A percentile compares a stretch with the other conserved stretches of the same genome.
phyloP scores from a whole-genome alignment of 2,797 vertebrate genomes.

The Antennarius maculatus region DNA sequence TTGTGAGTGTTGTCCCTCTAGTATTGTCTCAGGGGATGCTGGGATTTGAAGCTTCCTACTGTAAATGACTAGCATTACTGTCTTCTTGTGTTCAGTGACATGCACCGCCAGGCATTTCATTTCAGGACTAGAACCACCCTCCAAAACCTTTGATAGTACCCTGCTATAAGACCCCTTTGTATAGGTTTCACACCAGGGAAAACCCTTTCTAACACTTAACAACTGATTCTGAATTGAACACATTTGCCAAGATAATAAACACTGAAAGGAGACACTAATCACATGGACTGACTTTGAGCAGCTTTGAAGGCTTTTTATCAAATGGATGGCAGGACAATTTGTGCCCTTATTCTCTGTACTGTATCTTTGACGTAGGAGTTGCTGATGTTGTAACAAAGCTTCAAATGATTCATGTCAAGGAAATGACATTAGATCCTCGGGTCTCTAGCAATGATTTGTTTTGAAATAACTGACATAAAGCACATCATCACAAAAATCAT shows the following conservation, averaged over 20 bases:
- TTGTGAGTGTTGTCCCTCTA: conserved; percentile 24
- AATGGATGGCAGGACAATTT: conserved; percentile 14
- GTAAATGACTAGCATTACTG: conserved; percentile 15
- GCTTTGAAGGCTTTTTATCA: conserved; percentile 6
- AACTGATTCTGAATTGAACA: conserved; percentile 24
- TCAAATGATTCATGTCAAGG: background rate
- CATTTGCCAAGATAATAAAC: conserved; percentile 39
- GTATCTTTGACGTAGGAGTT: conserved; percentile 8
- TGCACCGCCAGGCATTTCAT: conserved; percentile 11
- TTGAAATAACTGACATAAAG: no score
- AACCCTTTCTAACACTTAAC: conserved; percentile 10
- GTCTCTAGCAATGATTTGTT: no score
- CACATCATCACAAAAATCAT: no score
- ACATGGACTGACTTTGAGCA: conserved; percentile 35
- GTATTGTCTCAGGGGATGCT: conserved; percentile 17
- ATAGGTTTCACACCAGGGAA: conserved; percentile 17
- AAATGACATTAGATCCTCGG: no score
- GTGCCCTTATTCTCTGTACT: conserved; percentile 10
- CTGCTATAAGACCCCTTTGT: conserved; percentile 7
- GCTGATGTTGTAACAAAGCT: no score
- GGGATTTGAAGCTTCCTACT: conserved; percentile 24
- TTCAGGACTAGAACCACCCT: conserved; percentile 7
- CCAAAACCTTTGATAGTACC: background rate
- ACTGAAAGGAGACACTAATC: conserved; percentile 25
- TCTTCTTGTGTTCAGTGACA: conserved; percentile 17